Evolutionary conservation across 2,888 invertebrate species (phyloP), one percentile per base, ranked within the genome.

Genomic region (Leistus spinibarbis): DNA sequence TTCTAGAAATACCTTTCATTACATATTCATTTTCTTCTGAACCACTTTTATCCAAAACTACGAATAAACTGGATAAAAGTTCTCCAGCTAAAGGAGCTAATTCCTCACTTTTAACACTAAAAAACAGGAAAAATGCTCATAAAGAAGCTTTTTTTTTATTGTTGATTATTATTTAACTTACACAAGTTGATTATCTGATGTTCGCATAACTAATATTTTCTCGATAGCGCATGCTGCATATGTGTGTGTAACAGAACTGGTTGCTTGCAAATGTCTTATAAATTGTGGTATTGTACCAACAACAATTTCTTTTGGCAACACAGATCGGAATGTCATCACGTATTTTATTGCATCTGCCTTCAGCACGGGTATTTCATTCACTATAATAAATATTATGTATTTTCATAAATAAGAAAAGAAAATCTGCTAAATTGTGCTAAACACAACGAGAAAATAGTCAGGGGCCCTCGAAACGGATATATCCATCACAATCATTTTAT

Each of bases 321-420:
- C 90, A 75, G 94, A 94, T 76, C 99, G 90, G 86, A 99, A 99
- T 4, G 95, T 96, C 93, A 99, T 97, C 9, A 99, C 86, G 83
- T 96, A 99, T 84, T 99, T 99, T 70, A 99, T 92, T 2, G 96
- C 94, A 84, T 98, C 99, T 0, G 99, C 98, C 84, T 98, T 98
- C 27, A 99, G 86, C 0, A 99, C 96, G 0, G 98, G 96, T 76
- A 93, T 86, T 79, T 93, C 92, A 82, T 94, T 93, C 7, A 96
- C 96, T 96, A 87, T 77, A 90, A 60, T 3, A 22, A 20, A 19
- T 60, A 20, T 67, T 27, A 23, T 23, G 24, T 60, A 76, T 40
- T 69, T 19, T 17, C 10, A 60, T 13, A n/a, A n/a, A 9, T 57
- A 53, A 27, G 54, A 23, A 20, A 77, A 68, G 20, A 16, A 57